Evolutionary conservation across 2,113 vertebrate species (phyloP), one percentile per base, ranked within the genome.

Genomic region (Platysternon megacephalum): DNA sequence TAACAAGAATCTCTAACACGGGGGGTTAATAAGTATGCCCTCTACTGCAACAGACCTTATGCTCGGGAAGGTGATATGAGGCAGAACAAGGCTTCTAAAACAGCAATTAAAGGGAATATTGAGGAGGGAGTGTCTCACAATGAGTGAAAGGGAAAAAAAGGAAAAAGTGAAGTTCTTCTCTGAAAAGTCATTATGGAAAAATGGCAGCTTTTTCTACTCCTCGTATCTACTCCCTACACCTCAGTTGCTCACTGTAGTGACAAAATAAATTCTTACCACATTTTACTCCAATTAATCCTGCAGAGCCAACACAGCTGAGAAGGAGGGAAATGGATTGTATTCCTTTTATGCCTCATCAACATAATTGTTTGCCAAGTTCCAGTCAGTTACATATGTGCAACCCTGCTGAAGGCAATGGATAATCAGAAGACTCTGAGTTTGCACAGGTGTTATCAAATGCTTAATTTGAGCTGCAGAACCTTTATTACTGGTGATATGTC

Each of bases 401-500:
- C 89, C 42, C 24, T 17, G 49, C 46, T 97, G 93, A 94, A 0
- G 1, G 19, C 76, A 81, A 26, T 0, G 0, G 49, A 79, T 87
- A 58, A 91, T 82, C 35, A 52, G 83, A 95, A 94, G 90, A 44
- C 55, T 1, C 1, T 79, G 39, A 5, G 11, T 94, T 48, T 87
- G 10, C 87, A 90, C 61, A 79, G 42, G 16, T 68, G 61, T 90
- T 85, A 81, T 51, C 65, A 93, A 82, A 24, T 19, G 26, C 24
- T 42, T 90, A 84, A 96, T 96, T 93, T 93, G 82, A 90, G 58
- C 90, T 58, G 28, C 84, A 87, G 82, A 90, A 93, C 74, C 5
- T 0, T 91, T 91, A 88, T 88, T 96, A 79, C 49, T 82, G 24
- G 8, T 88, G 53, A 58, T 46, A 46, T 87, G n/a, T 53, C 65